Conservation (phyloP, 1,140 invertebrate genomes). For the Bursaphelenchus mucronatus region DNA sequence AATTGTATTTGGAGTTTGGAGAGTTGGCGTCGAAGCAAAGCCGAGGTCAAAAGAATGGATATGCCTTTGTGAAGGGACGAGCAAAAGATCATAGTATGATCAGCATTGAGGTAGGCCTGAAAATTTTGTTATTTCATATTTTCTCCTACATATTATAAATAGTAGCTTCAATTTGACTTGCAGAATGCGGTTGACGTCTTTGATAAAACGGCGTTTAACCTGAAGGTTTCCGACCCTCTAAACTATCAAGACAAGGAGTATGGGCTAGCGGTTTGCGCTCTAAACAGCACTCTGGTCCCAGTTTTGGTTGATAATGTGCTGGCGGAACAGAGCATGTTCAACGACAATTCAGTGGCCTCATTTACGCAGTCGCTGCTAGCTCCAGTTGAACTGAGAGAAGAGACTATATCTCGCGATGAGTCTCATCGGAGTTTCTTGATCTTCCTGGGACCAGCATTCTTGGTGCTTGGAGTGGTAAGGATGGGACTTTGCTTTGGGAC, state of each 20-base stretch:
- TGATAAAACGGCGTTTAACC: conserved; percentile 17
- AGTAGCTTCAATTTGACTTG: no score
- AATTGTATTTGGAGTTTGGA: conserved; percentile 30
- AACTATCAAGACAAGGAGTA: background rate
- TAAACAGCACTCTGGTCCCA: conserved; percentile 27
- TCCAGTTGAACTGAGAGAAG: conserved; percentile 30
- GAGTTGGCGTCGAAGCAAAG: conserved; percentile 15
- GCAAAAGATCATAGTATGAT: conserved; percentile 17
- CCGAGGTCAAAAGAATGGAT: background rate
- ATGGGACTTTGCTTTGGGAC: background rate
- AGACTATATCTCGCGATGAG: conserved; percentile 2
- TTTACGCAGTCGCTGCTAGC: conserved; percentile 28
- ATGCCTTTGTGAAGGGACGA: conserved; percentile 21
- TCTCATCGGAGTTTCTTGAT: conserved; percentile 20
- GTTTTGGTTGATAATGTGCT: conserved; percentile 28
- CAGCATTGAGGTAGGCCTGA: conserved; percentile 17
- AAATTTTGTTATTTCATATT: no score
- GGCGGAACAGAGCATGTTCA: conserved; percentile 26
- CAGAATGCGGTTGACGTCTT: no score
- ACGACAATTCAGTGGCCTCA: conserved; percentile 28
- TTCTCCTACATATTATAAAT: no score
- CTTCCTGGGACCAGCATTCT: conserved; percentile 27
- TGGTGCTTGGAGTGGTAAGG: conserved; percentile 28
- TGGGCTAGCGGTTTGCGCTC: conserved; percentile 29
- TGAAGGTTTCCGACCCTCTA: background rate